Percentiles rank a stretch among this genome's conserved stretches.
Evolutionary conservation across 1,140 invertebrate genomes (phyloP).

Genomic region (Zeugodacus cucurbitae): DNA sequence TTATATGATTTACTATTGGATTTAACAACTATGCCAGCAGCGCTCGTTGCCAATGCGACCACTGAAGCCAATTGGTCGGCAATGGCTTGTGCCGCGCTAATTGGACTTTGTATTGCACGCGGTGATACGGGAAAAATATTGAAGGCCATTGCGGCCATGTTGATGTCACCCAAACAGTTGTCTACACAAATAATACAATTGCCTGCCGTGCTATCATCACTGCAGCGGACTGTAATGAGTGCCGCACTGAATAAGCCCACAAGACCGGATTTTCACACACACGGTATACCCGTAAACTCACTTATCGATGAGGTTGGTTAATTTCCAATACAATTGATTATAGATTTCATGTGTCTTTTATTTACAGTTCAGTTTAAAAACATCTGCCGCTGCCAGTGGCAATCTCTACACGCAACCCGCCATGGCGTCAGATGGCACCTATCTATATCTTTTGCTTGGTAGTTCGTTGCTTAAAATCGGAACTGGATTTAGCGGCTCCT

Average conservation of each 20-base stretch:
- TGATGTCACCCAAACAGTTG: conserved; percentile 85
- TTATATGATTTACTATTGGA: conserved; percentile 83
- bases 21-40: conserved; percentile 76
- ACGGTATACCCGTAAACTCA: conserved; percentile 84
- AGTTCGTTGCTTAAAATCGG: conserved; percentile 90
- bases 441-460: conserved; percentile 84
- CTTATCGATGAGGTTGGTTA: conserved; percentile 77
- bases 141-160: conserved; percentile 84
- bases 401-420: conserved; percentile 66
- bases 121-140: conserved; percentile 94
- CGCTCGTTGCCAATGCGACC: conserved; percentile 65
- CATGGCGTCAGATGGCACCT: conserved; percentile 88
- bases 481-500: conserved; percentile 90
- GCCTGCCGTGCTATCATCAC: conserved; percentile 83
- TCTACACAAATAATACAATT: conserved; percentile 87
- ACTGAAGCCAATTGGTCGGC: conserved; percentile 79
- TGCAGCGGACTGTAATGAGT: conserved; percentile 91
- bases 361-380: conserved; percentile 54
- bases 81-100: conserved; percentile 88
- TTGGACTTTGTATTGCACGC: conserved; percentile 90
- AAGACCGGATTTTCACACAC: conserved; percentile 87
- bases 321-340: neutral
- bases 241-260: conserved; percentile 85
- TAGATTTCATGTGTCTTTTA: neutral
- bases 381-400: conserved; percentile 37